Conservation (phyloP, 2,797 vertebrate species). For the Arctocebus calabarensis region DNA sequence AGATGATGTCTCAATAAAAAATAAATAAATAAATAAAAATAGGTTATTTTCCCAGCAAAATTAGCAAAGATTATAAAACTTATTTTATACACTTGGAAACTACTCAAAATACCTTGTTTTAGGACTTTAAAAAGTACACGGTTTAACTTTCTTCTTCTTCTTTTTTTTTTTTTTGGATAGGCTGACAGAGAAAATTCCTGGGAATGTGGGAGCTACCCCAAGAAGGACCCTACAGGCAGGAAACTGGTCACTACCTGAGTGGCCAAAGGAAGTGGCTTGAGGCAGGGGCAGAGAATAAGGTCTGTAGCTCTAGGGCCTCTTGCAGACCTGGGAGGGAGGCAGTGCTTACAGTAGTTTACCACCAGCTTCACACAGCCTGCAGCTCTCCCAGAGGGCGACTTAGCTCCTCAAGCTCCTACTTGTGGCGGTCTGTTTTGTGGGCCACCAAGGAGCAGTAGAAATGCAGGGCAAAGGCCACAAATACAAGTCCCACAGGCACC, state of each 20-base stretch:
- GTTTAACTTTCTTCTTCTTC: no score
- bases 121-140: background rate
- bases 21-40: no score
- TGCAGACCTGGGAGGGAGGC: constrained; percentile 55
- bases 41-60: background rate
- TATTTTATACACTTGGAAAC: background rate
- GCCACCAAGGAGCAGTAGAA: constrained; percentile 86
- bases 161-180: no score
- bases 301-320: background rate
- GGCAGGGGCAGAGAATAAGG: background rate
- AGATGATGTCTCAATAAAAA: no score
- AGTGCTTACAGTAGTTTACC: background rate
- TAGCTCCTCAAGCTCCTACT: constrained; percentile 84
- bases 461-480: constrained; percentile 85
- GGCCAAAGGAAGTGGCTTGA: constrained; percentile 21
- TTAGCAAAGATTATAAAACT: background rate
- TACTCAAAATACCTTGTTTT: background rate
- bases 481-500: constrained; percentile 85
- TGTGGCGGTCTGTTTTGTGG: constrained; percentile 85
- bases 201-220: constrained; percentile 26
- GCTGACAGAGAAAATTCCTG: background rate
- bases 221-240: background rate
- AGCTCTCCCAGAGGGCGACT: constrained; percentile 85
- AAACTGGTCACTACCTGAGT: constrained; percentile 56
- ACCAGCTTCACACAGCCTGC: constrained; percentile 80